Base-by-base conservation (phyloP, 2,797 vertebrate genomes). In the Sebastes hubbsi region DNA sequence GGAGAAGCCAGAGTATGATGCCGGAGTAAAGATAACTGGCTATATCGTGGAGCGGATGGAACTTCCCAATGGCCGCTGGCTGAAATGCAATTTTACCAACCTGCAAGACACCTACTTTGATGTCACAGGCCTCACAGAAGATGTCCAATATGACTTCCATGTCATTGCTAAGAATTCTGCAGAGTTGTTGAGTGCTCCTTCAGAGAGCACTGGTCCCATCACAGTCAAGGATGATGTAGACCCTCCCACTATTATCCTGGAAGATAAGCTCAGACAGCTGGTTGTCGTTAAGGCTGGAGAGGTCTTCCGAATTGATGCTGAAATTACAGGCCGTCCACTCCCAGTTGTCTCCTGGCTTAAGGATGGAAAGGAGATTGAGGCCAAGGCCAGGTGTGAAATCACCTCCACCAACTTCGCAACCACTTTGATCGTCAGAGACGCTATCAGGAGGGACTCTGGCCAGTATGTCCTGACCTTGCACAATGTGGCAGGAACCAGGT, bases 171-270 rank as follows among this genome's bases (percentile, higher is more conserved):
- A 95, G 89, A 99, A 99, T 89, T 96, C 99, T 91, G 97, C 97
- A 73, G 98, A 98, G 62, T 94, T 97, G 30, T 89, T 97, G 69
- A 99, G 98, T 91, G 95, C 94, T 30, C 97, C 98, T 58, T 99
- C 97, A 82, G 97, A 97, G 88, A 95, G 92, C 86, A 99, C 98
- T 75, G 98, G 98, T 75, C 96, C 97, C 76, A 93, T 99, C 77
- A 99, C 97, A 1, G 97, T 99, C 78, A 99, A 98, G 91, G 99
- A 99, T 77, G 98, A 99, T 87, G 91, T 99, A 27, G 98, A 99
- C 67, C 96, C 98, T 83, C 99, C 99, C 89, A 95, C 96, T 88
- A 98, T 99, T 87, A 97, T 96, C 90, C 93, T 99, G 93, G 98
- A 99, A 83, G 97, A 97, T 75, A 98, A 95, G 92, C 96, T 97